Evolutionary conservation across 2,797 vertebrate species (phyloP).

Genomic region (Alfaro cultratus): DNA sequence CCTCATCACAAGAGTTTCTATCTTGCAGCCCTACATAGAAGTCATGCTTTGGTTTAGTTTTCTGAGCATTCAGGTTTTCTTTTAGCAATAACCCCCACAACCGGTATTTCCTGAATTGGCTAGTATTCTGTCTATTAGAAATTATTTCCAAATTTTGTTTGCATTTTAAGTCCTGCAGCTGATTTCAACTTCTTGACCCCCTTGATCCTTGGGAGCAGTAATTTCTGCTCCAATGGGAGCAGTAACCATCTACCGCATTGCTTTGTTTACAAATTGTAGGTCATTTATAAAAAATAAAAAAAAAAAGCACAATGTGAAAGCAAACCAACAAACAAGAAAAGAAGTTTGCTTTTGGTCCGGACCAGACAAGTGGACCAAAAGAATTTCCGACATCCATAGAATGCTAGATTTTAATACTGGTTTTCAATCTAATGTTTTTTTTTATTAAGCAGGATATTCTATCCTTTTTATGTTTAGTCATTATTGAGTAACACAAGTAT

Average conservation of each 20-base stretch:
- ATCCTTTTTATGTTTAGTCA: neutral
- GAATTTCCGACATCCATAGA: no score
- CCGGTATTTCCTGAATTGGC: constrained; percentile 10
- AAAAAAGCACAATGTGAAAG: no score
- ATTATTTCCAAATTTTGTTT: neutral
- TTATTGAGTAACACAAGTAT: neutral
- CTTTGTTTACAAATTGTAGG: no score
- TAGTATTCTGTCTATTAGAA: neutral
- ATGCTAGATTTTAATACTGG: neutral
- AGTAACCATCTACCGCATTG: no score
- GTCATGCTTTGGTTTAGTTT: neutral
- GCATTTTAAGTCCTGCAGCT: neutral
- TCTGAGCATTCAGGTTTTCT: neutral
- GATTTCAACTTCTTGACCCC: neutral
- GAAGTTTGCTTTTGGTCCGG: no score
- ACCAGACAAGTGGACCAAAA: no score
- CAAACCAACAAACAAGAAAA: no score
- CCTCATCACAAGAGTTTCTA: neutral
- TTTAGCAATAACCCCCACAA: constrained; percentile 7
- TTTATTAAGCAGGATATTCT: neutral
- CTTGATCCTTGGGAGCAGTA: no score
- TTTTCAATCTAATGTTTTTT: neutral
- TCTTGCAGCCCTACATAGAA: neutral
- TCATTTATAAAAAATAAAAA: no score
- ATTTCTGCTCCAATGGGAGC: no score